Conservation (phyloP, 2,888 invertebrate species). For the Ametastegia equiseti region DNA sequence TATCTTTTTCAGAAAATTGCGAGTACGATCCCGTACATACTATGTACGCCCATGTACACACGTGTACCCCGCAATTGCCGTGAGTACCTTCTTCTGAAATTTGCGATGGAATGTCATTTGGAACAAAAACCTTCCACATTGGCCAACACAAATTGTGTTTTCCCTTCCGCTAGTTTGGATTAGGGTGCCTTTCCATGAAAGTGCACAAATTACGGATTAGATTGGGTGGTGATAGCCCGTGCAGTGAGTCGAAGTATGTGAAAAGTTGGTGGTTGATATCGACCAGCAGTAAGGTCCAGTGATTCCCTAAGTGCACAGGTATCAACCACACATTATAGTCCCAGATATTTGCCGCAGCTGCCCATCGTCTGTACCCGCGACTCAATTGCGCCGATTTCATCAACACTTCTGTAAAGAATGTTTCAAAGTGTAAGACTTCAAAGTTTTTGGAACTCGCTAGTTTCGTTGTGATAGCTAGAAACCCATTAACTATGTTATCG, state of each 20-base stretch:
- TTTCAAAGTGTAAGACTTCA: background rate
- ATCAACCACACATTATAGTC: background rate
- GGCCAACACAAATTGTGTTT: background rate
- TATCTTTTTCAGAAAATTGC: too few species aligned
- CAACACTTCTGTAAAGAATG: constrained; percentile 4
- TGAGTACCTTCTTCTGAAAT: background rate
- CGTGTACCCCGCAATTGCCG: background rate
- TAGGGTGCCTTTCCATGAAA: background rate
- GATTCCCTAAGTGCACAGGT: background rate
- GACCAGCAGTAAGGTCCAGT: background rate
- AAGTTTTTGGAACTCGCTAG: background rate
- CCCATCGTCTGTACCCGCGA: background rate
- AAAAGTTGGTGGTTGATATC: background rate
- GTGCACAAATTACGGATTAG: background rate
- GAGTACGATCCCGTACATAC: too few species aligned
- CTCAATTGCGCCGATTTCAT: background rate
- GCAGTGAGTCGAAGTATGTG: background rate
- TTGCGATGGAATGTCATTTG: background rate
- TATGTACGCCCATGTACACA: background rate
- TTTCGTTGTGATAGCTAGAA: background rate
- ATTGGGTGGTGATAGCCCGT: background rate
- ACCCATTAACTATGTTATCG: background rate
- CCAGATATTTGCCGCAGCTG: background rate
- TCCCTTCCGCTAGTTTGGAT: background rate
- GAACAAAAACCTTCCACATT: background rate